Evolutionary conservation across 2,797 vertebrate genomes (phyloP).

Genomic region (Enteromius unitaeniatus): DNA sequence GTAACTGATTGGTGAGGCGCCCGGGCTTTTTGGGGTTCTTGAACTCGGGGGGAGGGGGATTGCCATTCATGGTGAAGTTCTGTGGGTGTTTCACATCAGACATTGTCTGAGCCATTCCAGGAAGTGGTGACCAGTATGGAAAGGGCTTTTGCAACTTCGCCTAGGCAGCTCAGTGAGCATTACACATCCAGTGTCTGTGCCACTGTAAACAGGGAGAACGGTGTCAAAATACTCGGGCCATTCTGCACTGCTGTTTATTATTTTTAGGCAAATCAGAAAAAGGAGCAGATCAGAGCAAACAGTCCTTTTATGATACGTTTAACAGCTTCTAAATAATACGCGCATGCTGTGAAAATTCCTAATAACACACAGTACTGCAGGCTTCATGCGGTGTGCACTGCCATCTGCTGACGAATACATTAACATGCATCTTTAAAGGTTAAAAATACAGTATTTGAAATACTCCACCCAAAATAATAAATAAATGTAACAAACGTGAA

Average conservation of each 20-base stretch:
- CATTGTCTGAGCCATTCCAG: conserved; percentile 72
- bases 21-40: conserved; percentile 81
- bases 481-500: background rate
- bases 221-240: conserved; percentile 44
- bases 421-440: background rate
- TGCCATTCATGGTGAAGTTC: conserved; percentile 70
- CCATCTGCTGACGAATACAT: conserved; percentile 49
- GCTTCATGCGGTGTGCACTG: conserved; percentile 15
- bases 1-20: conserved; percentile 88
- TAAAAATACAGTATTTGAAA: background rate
- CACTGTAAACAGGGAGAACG: conserved; percentile 57
- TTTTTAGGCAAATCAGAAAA: conserved; percentile 11
- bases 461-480: background rate
- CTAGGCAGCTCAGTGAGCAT: conserved; percentile 61
- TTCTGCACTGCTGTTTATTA: background rate
- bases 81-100: conserved; percentile 73
- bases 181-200: conserved; percentile 65
- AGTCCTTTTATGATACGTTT: background rate
- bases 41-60: conserved; percentile 89
- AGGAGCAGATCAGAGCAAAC: background rate
- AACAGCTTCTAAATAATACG: background rate
- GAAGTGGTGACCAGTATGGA: conserved; percentile 15
- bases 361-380: background rate
- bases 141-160: conserved; percentile 40
- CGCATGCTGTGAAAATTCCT: background rate